Base-by-base conservation (phyloP, 1,140 invertebrate species). In the Rhagoletis pomonella region DNA sequence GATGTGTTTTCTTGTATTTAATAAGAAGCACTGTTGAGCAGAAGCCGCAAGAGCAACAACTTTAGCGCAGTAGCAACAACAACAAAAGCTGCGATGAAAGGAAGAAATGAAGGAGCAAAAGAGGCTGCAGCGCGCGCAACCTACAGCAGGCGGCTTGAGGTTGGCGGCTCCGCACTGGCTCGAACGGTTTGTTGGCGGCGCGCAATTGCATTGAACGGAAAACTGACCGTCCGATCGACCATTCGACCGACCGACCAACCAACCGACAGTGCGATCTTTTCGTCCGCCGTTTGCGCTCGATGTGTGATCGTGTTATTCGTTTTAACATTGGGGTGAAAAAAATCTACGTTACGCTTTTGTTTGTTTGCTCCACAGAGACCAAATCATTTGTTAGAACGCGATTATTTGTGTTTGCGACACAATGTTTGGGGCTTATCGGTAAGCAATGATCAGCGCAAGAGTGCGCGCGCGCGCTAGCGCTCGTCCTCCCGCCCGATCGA, bases 301-400 rank as follows among this genome's bases (percentile, higher is more conserved):
- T 29, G 29, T 29, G 29, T 77, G 44, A 50, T 6, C 73, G 73
- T 81, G 73, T 81, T 81, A 55, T 81, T 55, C 73, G 42, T 81
- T 81, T 29, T 81, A 81, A 81, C 73, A 81, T 55, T 58, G 17
- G 69, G 47, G 69, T 50, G 29, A n/a, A 14, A 62, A 81, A 81
- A 81, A 81, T 81, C 47, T 55, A 19, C 73, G 73, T 81, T 81
- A 81, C 73, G 73, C 73, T 81, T 50, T 55, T n/a, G 69, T 73
- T 73, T 73, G 69, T 73, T 73, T 55, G 47, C 47, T 81, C 90
- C 91, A 89, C 88, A 91, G 90, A 91, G 90, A 91, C 90, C 89
- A 77, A 91, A 90, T 91, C 90, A 91, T 91, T 91, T 91, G 90
- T 91, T 91, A 91, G 90, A 91, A 91, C 89, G 90, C 90, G 90